phyloP scores from a whole-genome alignment of 1,140 invertebrate genomes.

The Acyrthosiphon pisum region DNA sequence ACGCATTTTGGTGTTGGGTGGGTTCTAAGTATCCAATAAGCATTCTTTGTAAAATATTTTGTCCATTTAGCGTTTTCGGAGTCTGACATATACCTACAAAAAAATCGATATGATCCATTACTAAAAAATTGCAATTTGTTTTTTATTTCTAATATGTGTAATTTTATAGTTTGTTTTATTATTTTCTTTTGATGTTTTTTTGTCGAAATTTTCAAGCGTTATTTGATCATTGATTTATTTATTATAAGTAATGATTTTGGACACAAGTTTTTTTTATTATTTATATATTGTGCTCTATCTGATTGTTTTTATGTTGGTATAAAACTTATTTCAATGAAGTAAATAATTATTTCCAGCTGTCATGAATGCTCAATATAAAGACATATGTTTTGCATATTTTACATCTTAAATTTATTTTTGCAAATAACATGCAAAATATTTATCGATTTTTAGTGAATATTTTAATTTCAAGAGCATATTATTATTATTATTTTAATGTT shows the following conservation, averaged over 20 bases:
- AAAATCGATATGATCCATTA: not conserved
- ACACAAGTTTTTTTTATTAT: too few relatives aligned
- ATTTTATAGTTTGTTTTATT: not conserved
- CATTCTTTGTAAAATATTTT: not conserved
- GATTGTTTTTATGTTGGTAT: not conserved
- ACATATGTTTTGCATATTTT: not conserved
- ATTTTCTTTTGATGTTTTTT: not conserved
- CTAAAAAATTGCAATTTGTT: not conserved
- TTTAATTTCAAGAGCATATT: not conserved
- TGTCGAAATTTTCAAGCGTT: not conserved
- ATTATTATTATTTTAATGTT: not conserved
- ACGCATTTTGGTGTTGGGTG: not conserved
- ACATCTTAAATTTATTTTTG: not conserved
- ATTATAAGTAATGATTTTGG: not conserved
- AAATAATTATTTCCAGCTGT: not conserved
- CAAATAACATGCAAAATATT: not conserved
- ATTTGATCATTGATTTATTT: not conserved
- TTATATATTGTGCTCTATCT: too few relatives aligned
- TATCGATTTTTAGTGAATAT: not conserved
- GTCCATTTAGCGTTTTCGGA: not conserved
- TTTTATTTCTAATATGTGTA: not conserved
- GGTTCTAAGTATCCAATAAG: not conserved
- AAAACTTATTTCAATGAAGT: not conserved
- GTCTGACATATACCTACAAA: not conserved
- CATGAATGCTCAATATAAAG: not conserved